phyloP scores from a whole-genome alignment of 2,888 invertebrate genomes.

The Chymomyza amoena region DNA sequence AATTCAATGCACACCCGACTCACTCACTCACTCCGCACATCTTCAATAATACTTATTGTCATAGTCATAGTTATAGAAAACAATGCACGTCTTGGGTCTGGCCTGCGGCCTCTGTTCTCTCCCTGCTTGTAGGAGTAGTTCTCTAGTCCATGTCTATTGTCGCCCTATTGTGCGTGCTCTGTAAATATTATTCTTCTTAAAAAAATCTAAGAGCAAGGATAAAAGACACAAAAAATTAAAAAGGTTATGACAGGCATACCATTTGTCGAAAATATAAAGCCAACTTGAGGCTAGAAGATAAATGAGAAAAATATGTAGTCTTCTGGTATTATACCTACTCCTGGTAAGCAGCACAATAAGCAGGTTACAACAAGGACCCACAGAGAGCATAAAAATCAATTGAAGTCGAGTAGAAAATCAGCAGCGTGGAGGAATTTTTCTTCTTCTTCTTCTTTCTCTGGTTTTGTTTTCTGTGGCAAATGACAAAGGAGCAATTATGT shows the following conservation, averaged over 20 bases:
- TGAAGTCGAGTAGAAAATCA: slow-evolving; percentile 70
- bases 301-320: slow-evolving; percentile 34
- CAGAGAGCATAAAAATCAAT: slow-evolving; percentile 54
- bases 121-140: slow-evolving; percentile 2
- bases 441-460: slow-evolving; percentile 14
- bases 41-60: slow-evolving; percentile 65
- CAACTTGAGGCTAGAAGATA: slow-evolving; percentile 39
- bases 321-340: not conserved
- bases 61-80: slow-evolving; percentile 65
- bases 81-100: slow-evolving; percentile 48
- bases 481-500: slow-evolving; percentile 67
- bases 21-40: slow-evolving; percentile 28
- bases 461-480: slow-evolving; percentile 51
- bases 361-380: slow-evolving; percentile 7
- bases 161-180: slow-evolving; percentile 63
- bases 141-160: slow-evolving; percentile 23
- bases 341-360: slow-evolving; percentile 21
- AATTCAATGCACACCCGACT: slow-evolving; percentile 16
- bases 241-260: slow-evolving; percentile 67
- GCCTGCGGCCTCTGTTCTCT: slow-evolving; percentile 18
- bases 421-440: slow-evolving; percentile 52
- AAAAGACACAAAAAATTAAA: slow-evolving; percentile 41
- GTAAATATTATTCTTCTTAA: slow-evolving; percentile 71
- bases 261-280: slow-evolving; percentile 56
- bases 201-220: slow-evolving; percentile 50